Evolutionary conservation across 2,797 vertebrate species (phyloP).

Genomic region (Poliocrania exsul): DNA sequence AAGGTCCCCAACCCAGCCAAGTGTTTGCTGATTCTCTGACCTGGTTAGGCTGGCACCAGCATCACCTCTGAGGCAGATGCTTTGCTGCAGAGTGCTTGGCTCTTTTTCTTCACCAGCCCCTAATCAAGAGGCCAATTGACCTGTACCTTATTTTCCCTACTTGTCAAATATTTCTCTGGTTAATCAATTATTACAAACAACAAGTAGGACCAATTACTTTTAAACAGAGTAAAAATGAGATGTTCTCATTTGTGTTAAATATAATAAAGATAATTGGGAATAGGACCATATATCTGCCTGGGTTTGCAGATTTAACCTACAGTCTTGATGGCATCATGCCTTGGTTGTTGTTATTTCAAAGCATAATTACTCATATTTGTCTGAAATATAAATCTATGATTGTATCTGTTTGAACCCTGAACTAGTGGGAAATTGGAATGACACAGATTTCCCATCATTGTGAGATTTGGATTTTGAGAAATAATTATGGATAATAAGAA

Average conservation of each 20-base stretch:
- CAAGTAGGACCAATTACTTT: neutral
- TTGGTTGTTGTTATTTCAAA: neutral
- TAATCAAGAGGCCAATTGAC: neutral
- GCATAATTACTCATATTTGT: neutral
- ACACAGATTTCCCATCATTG: neutral
- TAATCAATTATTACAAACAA: neutral
- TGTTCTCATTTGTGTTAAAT: neutral
- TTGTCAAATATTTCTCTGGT: neutral
- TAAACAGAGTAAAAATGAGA: neutral
- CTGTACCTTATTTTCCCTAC: neutral
- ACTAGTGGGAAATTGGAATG: neutral
- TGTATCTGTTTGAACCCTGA: neutral
- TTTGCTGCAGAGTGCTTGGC: neutral
- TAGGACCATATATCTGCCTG: neutral
- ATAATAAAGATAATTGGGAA: neutral
- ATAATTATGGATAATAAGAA: neutral
- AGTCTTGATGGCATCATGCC: neutral
- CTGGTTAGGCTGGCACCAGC: neutral
- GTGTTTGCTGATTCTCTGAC: neutral
- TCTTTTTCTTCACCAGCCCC: neutral
- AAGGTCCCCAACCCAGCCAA: neutral
- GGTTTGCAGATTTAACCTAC: neutral
- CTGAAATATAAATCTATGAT: neutral
- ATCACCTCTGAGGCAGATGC: neutral
- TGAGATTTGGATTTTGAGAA: neutral